phyloP scores from a whole-genome alignment of 2,113 vertebrate genomes.

The Galbula dea region DNA sequence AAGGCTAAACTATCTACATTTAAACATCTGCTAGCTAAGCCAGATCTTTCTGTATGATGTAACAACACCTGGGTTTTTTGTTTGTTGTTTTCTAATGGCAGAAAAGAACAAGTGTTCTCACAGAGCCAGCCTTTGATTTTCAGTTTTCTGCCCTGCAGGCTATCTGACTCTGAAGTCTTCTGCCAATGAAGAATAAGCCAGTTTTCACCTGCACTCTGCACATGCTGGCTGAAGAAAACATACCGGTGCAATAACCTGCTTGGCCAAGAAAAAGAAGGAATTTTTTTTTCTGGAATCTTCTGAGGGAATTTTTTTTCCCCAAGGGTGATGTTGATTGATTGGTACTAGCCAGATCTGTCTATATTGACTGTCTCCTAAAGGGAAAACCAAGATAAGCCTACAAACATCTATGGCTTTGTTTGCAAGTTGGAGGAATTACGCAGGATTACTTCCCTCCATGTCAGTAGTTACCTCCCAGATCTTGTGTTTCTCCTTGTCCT shows the following conservation, averaged over 20 bases:
- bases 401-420: background rate
- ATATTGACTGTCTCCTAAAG: background rate
- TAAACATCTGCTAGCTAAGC: background rate
- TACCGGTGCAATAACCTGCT: background rate
- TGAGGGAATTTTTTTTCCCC: background rate
- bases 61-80: background rate
- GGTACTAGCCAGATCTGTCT: background rate
- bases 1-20: background rate
- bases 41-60: background rate
- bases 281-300: background rate
- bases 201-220: background rate
- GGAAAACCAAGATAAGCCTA: background rate
- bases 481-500: background rate
- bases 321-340: background rate
- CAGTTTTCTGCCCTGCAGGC: constrained; percentile 28
- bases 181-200: background rate
- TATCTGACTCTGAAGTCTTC: background rate
- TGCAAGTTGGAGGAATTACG: background rate
- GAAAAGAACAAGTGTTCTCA: constrained; percentile 16
- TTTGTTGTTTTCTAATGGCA: background rate
- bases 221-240: background rate
- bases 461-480: background rate
- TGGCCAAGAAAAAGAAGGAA: background rate
- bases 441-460: background rate
- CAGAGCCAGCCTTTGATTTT: constrained; percentile 13